Conservation (phyloP, 2,113 vertebrate genomes). For the Neoarius graeffei region DNA sequence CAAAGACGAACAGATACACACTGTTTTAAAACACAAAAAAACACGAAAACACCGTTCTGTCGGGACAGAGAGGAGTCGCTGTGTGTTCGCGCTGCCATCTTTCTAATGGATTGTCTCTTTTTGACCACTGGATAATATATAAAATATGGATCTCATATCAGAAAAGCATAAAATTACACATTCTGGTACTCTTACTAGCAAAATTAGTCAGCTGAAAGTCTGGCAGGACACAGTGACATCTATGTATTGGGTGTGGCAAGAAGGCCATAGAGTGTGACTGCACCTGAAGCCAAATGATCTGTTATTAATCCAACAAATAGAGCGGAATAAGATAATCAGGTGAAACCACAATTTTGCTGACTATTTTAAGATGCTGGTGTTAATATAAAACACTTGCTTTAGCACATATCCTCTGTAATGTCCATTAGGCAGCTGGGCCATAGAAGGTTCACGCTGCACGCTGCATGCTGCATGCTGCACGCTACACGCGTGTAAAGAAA, state of each 20-base stretch:
- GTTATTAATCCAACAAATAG: constrained; percentile 47
- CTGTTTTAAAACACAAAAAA: too few relatives aligned
- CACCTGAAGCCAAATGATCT: constrained; percentile 53
- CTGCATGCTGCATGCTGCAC: too few relatives aligned
- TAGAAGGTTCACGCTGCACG: too few relatives aligned
- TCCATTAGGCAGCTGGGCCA: too few relatives aligned
- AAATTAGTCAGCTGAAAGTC: constrained; percentile 34
- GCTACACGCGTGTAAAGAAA: too few relatives aligned
- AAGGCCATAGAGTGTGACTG: constrained; percentile 20
- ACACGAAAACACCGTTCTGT: too few relatives aligned
- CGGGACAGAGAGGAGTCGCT: too few relatives aligned
- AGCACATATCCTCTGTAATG: not conserved
- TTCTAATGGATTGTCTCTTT: not conserved
- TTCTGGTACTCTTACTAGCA: not conserved
- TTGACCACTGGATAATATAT: not conserved
- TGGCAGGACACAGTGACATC: constrained; percentile 25
- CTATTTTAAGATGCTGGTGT: not conserved
- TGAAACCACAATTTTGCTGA: not conserved
- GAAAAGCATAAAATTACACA: constrained; percentile 37
- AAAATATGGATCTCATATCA: constrained; percentile 31
- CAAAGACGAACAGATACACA: too few relatives aligned
- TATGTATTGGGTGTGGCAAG: constrained; percentile 19
- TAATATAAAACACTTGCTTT: not conserved
- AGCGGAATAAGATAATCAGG: constrained; percentile 11
- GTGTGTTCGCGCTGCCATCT: too few relatives aligned